Evolutionary conservation across 1,140 invertebrate genomes (phyloP).

Genomic region (Linepithema humile): DNA sequence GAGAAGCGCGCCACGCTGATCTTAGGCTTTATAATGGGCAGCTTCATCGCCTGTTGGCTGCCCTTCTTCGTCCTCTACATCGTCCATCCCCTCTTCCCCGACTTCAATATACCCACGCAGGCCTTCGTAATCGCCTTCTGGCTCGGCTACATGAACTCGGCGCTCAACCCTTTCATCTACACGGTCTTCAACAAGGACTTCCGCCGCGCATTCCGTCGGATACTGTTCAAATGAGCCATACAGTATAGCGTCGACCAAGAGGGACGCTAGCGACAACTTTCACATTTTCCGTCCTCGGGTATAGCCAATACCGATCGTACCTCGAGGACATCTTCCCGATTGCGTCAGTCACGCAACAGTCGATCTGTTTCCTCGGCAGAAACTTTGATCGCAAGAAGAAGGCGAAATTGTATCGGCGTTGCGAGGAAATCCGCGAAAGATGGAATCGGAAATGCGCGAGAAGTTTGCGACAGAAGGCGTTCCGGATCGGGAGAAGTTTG

Average conservation of each 20-base stretch:
- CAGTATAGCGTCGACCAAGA: constrained; percentile 13
- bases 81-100: constrained; percentile 91
- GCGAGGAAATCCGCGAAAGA: constrained; percentile 3
- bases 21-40: constrained; percentile 98
- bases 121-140: constrained; percentile 98
- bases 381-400: constrained; percentile 15
- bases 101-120: constrained; percentile 90
- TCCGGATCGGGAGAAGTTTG: constrained; percentile 6
- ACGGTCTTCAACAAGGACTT: constrained; percentile 99
- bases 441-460: constrained; percentile 15
- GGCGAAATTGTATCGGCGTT: not conserved
- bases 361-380: constrained; percentile 5
- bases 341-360: not conserved
- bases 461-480: not conserved
- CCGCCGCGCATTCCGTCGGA: constrained; percentile 96
- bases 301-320: not conserved
- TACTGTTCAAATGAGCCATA: constrained; percentile 94
- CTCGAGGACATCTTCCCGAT: constrained; percentile 15
- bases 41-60: constrained; percentile 99
- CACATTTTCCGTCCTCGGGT: constrained; percentile 6
- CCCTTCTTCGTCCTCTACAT: constrained; percentile 99
- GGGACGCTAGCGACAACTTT: constrained; percentile 58
- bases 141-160: constrained; percentile 99
- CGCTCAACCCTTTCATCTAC: constrained; percentile 98
- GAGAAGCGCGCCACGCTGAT: constrained; percentile 99